Evolutionary conservation across 35 echinoderm and acorn worm genomes (phyloP), one percentile per base, ranked within the genome.

Genomic region (Eucidaris tribuloides): DNA sequence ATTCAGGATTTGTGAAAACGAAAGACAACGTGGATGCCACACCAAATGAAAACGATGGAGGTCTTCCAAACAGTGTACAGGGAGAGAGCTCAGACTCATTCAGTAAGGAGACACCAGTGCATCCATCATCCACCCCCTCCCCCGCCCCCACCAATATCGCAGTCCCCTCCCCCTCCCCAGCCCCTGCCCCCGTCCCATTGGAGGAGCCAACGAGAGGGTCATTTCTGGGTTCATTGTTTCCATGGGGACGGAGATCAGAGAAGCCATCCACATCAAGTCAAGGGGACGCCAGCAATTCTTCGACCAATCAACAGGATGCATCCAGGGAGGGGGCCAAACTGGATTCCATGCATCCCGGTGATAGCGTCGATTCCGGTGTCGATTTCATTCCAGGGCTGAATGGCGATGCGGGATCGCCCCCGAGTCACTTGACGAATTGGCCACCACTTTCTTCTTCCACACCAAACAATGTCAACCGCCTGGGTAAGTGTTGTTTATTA

Each of bases 201-300:
- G 31, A 30, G n/a, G 68, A 44, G 68, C 68, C 68, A 11, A 42
- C 68, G 24, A 42, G 35, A 25, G 68, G 68, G 22, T 91, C 88
- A 15, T 91, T 91, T 59, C 71, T 91, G 15, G 88, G 88, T 17
- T 91, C 88, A 23, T 78, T 91, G 7, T 84, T 91, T 41, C 88
- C 82, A n/a, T 91, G 88, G 88, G 76, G 88, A 19, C 79, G 62
- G 23, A 88, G 45, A 30, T 31, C 40, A 27, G 68, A 74, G 20
- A 83, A 83, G 27, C 80, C 58, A 62, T 35, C 80, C 40, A 7
- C 80, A 81, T 33, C 78, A 36, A 30, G 13, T 68, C 6, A 7
- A 27, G 63, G 41, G 41, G 63, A 63, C 24, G 33, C 63, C 34
- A 29, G n/a, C 34, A 36, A 14, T 68, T 14, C 37, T 17, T 30